Evolutionary conservation across 1,140 invertebrate genomes (phyloP).

Genomic region (Drosophila subpulchrella): DNA sequence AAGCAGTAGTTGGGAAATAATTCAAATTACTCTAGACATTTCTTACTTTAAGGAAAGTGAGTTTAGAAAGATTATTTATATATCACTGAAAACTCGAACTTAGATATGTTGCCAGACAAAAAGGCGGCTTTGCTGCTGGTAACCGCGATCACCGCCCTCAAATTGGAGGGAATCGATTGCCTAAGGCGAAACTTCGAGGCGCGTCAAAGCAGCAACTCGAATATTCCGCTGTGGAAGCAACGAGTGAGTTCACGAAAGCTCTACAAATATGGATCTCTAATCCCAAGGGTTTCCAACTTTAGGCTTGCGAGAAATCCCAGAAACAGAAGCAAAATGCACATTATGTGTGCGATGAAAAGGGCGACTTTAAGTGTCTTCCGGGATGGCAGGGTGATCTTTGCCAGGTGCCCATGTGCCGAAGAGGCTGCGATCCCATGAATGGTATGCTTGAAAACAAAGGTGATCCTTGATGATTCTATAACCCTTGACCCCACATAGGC

Average conservation of each 20-base stretch:
- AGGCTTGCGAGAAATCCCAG: constrained; percentile 93
- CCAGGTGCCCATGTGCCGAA: constrained; percentile 94
- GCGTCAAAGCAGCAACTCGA: constrained; percentile 60
- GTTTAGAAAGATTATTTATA: no score
- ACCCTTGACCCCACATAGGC: constrained; percentile 85
- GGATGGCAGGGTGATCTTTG: constrained; percentile 97
- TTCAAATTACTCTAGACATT: no score
- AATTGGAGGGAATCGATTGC: neutral
- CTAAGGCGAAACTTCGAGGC: constrained; percentile 65
- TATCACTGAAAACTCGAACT: neutral
- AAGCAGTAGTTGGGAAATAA: no score
- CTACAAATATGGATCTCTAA: neutral
- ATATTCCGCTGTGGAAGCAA: constrained; percentile 93
- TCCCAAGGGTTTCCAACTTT: neutral
- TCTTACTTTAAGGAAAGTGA: no score
- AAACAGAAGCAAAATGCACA: constrained; percentile 95
- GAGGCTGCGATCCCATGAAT: constrained; percentile 95
- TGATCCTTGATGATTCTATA: neutral
- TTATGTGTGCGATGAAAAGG: constrained; percentile 95
- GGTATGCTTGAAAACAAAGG: constrained; percentile 67
- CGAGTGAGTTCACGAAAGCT: constrained; percentile 85
- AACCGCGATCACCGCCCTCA: constrained; percentile 4
- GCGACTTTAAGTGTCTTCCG: constrained; percentile 95
- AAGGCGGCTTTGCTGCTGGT: constrained; percentile 24
- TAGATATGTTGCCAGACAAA: constrained; percentile 4